phyloP scores from a whole-genome alignment of 2,113 vertebrate species.

The Xenopus laevis region DNA sequence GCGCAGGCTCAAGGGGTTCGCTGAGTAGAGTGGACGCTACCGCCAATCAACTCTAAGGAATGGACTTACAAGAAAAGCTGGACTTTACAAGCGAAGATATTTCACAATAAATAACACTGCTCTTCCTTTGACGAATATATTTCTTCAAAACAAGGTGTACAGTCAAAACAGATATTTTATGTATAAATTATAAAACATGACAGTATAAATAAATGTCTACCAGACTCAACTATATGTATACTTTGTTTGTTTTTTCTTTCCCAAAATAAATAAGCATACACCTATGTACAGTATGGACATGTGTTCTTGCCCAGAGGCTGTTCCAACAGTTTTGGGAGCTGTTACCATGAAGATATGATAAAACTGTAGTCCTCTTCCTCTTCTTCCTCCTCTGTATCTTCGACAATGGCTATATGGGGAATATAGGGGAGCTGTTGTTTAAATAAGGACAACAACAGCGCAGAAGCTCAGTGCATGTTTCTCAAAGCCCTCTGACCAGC shows the following conservation, averaged over 20 bases:
- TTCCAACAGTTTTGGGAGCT: slow-evolving; percentile 71
- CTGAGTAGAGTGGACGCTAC: slow-evolving; percentile 69
- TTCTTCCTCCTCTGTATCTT: slow-evolving; percentile 94
- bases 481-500: slow-evolving; percentile 79
- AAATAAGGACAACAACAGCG: slow-evolving; percentile 92
- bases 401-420: slow-evolving; percentile 98
- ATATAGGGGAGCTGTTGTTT: slow-evolving; percentile 99
- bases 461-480: slow-evolving; percentile 84
- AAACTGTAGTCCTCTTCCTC: slow-evolving; percentile 95
- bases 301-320: slow-evolving; percentile 81
- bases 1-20: background rate
- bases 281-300: slow-evolving; percentile 98
- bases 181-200: slow-evolving; percentile 99
- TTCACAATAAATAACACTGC: slow-evolving; percentile 99
- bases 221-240: slow-evolving; percentile 97
- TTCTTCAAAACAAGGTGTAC: slow-evolving; percentile 96
- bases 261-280: slow-evolving; percentile 99
- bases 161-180: slow-evolving; percentile 94
- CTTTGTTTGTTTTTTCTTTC: slow-evolving; percentile 82
- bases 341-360: slow-evolving; percentile 96
- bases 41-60: slow-evolving; percentile 83
- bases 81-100: slow-evolving; percentile 89
- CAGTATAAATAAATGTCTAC: slow-evolving; percentile 99
- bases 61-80: slow-evolving; percentile 87
- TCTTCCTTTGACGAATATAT: slow-evolving; percentile 98